phyloP scores from a whole-genome alignment of 2,888 invertebrate genomes.

The Spodoptera littoralis region DNA sequence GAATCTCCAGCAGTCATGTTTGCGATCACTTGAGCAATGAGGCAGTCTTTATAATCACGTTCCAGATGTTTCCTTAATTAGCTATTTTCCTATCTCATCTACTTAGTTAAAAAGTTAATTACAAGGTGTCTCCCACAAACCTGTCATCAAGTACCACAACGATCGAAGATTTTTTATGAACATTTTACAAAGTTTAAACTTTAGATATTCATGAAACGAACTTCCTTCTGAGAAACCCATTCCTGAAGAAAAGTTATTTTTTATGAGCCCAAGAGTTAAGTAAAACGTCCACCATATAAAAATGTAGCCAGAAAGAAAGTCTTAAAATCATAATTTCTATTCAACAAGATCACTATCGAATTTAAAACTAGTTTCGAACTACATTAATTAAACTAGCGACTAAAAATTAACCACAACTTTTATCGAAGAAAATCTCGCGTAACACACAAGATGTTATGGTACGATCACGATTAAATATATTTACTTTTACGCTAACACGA shows the following conservation, averaged over 20 bases:
- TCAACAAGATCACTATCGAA: slow-evolving; percentile 29
- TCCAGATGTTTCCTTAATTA: no score
- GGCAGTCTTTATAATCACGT: no score
- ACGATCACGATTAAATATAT: slow-evolving; percentile 30
- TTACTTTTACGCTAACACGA: slow-evolving; percentile 50
- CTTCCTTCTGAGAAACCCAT: slow-evolving; percentile 6
- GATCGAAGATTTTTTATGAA: no score
- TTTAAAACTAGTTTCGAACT: slow-evolving; percentile 38
- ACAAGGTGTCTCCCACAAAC: slow-evolving; percentile 29
- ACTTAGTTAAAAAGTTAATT: slow-evolving; percentile 10
- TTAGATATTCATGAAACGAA: slow-evolving; percentile 4
- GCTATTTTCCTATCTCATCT: no score
- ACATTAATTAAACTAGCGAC: slow-evolving; percentile 46
- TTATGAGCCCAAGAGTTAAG: slow-evolving; percentile 16
- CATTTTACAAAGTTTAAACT: slow-evolving; percentile 7
- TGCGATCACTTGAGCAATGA: no score
- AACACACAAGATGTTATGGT: slow-evolving; percentile 43
- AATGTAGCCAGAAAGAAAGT: slow-evolving; percentile 14
- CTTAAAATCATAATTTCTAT: slow-evolving; percentile 24
- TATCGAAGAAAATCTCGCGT: slow-evolving; percentile 49
- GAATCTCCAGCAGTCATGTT: no score
- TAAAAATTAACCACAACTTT: slow-evolving; percentile 32
- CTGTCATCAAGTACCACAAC: slow-evolving; percentile 9
- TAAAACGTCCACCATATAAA: slow-evolving; percentile 19
- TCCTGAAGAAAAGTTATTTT: slow-evolving; percentile 12